These are phyloP conservation scores for Limosa lapponica DNA, from an alignment of 2,797 vertebrate species.

Conservation along the genomic window DNA sequence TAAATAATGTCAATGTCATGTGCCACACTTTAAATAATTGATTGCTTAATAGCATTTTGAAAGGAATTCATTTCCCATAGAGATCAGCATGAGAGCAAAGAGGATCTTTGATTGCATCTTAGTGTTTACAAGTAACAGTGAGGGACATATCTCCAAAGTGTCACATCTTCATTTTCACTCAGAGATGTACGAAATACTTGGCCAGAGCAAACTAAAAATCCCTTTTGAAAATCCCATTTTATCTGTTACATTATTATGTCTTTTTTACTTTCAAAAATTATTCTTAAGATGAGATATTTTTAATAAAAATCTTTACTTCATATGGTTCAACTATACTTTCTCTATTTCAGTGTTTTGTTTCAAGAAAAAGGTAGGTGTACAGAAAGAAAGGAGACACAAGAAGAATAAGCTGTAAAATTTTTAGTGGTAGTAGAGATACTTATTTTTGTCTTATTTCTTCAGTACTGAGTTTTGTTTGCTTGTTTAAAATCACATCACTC, in stretches of 20 bases:
- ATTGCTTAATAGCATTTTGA: constrained; percentile 32
- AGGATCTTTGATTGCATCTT: not conserved
- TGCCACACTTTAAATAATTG: constrained; percentile 40
- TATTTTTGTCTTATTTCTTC: not conserved
- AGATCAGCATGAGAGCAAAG: not conserved
- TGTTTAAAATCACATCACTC: not conserved
- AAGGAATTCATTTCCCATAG: not conserved
- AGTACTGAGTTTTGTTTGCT: not conserved
- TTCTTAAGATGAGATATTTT: not conserved
- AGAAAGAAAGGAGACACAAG: not conserved
- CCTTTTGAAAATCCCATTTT: not conserved
- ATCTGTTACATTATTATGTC: accelerated
- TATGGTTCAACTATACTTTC: not conserved
- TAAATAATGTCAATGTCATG: not conserved
- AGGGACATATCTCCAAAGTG: not conserved
- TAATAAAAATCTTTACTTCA: not conserved
- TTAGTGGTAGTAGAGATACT: not conserved
- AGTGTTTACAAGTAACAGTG: not conserved
- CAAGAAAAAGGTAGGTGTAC: not conserved
- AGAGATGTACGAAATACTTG: not conserved
- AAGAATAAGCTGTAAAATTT: not conserved
- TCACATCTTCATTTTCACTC: not conserved
- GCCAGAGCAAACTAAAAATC: not conserved
- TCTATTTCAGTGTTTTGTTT: not conserved
- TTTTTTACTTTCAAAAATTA: not conserved